These are phyloP conservation scores for Steinernema feltiae DNA, from an alignment of 1,140 invertebrate species.

Conservation along the genomic window DNA sequence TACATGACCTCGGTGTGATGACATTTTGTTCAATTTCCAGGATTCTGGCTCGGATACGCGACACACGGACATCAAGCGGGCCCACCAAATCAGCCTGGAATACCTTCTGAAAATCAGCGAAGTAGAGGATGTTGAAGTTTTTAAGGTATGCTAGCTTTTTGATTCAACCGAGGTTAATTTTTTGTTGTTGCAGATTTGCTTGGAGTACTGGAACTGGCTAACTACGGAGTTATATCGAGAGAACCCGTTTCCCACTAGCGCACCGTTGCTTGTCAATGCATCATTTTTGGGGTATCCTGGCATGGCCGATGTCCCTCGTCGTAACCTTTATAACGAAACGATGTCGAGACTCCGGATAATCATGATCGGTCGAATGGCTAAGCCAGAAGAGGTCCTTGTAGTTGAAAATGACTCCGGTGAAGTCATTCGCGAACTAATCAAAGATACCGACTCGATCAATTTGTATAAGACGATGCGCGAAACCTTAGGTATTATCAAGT, in stretches of 20 bases:
- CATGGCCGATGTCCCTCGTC: slow-evolving; percentile 57
- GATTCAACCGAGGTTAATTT: not conserved
- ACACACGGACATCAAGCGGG: not conserved
- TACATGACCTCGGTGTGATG: not conserved
- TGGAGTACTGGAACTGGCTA: slow-evolving; percentile 96
- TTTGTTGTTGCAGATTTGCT: slow-evolving; percentile 63
- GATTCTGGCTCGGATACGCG: slow-evolving; percentile 22
- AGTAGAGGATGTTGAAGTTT: slow-evolving; percentile 98
- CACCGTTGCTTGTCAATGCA: not conserved
- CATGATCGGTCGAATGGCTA: slow-evolving; percentile 99
- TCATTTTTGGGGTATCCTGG: not conserved
- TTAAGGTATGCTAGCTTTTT: slow-evolving; percentile 71
- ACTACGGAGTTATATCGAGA: slow-evolving; percentile 80
- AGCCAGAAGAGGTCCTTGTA: slow-evolving; percentile 98
- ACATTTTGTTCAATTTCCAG: slow-evolving; percentile 5
- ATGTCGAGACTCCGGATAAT: slow-evolving; percentile 85
- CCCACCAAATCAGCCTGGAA: slow-evolving; percentile 63
- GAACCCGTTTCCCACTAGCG: slow-evolving; percentile 59
- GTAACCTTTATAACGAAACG: slow-evolving; percentile 72
- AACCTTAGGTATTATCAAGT: slow-evolving; percentile 66
- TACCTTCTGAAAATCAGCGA: slow-evolving; percentile 94
- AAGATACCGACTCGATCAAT: slow-evolving; percentile 98
- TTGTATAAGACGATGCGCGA: slow-evolving; percentile 99
- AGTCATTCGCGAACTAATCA: slow-evolving; percentile 98
- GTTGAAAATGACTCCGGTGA: slow-evolving; percentile 99